Conservation (phyloP, 2,797 vertebrate genomes). For the Pitangus sulphuratus region DNA sequence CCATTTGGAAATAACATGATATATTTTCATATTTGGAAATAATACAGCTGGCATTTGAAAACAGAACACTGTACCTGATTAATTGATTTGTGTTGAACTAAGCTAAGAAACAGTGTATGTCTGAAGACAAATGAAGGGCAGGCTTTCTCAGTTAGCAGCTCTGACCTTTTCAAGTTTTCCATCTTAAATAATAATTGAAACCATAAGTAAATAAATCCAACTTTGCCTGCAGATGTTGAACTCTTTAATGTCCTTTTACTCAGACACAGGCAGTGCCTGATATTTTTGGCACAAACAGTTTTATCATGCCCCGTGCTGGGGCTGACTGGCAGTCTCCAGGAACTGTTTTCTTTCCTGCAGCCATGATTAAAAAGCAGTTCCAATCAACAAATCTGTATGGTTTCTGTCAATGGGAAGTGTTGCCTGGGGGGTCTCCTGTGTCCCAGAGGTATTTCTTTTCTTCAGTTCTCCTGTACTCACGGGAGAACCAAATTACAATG, state of each 20-base stretch:
- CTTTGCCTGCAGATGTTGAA: conserved; percentile 56
- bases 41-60: conserved; percentile 9
- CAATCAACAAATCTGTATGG: background rate
- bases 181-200: conserved; percentile 66
- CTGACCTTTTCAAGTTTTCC: conserved; percentile 66
- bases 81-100: conserved; percentile 34
- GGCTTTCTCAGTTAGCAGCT: conserved; percentile 30
- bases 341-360: conserved; percentile 37
- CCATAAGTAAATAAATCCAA: conserved; percentile 59
- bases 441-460: background rate
- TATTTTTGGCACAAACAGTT: background rate
- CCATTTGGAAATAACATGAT: background rate
- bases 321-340: conserved; percentile 8
- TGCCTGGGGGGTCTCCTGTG: background rate
- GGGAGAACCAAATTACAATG: background rate
- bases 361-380: conserved; percentile 38
- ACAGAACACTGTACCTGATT: background rate
- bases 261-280: background rate
- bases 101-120: background rate
- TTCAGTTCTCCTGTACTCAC: background rate
- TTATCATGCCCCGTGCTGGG: conserved; percentile 2
- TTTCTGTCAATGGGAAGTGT: background rate
- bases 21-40: background rate
- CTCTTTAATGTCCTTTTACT: conserved; percentile 28
- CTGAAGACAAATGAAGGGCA: conserved; percentile 51